Evolutionary conservation across 1,140 invertebrate species (phyloP).

Genomic region (Galleria mellonella): DNA sequence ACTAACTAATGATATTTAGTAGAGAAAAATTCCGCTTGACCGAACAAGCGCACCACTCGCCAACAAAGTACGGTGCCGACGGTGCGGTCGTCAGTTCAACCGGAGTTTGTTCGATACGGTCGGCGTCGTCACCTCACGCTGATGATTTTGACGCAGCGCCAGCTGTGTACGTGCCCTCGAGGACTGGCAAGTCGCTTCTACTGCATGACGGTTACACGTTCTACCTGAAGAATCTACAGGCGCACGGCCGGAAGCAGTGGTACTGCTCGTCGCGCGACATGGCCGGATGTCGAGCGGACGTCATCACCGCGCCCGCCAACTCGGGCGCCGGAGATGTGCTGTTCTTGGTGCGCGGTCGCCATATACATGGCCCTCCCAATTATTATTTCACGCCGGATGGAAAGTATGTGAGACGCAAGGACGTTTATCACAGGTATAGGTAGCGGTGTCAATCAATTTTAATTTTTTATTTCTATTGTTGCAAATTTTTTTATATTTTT

Average conservation of each 20-base stretch:
- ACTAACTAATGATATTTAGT: too few relatives aligned
- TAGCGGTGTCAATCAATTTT: constrained; percentile 20
- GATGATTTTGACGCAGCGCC: constrained; percentile 47
- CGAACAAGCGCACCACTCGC: too few relatives aligned
- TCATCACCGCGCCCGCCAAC: constrained; percentile 55
- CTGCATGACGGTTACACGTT: constrained; percentile 65
- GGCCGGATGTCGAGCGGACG: constrained; percentile 63
- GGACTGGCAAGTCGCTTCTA: constrained; percentile 63
- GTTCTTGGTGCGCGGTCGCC: constrained; percentile 54
- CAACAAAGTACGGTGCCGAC: neutral
- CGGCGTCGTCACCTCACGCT: constrained; percentile 7
- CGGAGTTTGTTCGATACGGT: constrained; percentile 12
- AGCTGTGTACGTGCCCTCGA: constrained; percentile 65
- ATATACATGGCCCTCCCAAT: constrained; percentile 59
- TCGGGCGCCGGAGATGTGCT: constrained; percentile 43
- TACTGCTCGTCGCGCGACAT: constrained; percentile 65
- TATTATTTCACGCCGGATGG: constrained; percentile 64
- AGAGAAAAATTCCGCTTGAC: constrained; percentile 7
- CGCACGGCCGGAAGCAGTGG: constrained; percentile 66
- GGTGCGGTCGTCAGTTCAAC: constrained; percentile 1
- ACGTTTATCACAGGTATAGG: constrained; percentile 57
- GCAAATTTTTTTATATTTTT: constrained; percentile 6
- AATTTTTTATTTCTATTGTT: too few relatives aligned
- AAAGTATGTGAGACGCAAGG: constrained; percentile 63
- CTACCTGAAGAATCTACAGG: constrained; percentile 65